Conservation (phyloP, 2,113 vertebrate species). For the Dermatemys mawii region DNA sequence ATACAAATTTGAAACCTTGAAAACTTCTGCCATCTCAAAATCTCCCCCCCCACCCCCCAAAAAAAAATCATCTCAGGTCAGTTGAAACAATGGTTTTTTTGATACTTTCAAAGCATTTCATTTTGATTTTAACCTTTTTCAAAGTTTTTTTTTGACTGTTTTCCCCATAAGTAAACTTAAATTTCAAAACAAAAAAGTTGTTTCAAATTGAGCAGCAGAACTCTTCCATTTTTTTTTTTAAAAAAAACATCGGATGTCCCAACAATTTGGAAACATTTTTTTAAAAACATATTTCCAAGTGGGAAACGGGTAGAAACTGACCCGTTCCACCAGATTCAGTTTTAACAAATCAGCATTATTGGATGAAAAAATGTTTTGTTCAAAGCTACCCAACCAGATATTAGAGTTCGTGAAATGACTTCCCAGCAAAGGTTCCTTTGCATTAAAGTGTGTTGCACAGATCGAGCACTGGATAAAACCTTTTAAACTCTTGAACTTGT, state of each 20-base stretch:
- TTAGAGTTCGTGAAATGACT: neutral
- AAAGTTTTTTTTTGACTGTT: neutral
- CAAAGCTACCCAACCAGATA: neutral
- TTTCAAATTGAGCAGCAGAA: neutral
- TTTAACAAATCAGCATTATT: neutral
- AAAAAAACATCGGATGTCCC: neutral
- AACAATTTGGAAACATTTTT: neutral
- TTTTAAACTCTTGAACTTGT: slow-evolving; percentile 41
- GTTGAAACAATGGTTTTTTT: neutral
- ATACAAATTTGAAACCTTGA: neutral
- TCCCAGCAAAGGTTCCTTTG: neutral
- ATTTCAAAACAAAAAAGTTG: neutral
- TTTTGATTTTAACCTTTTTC: neutral
- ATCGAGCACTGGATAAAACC: slow-evolving; percentile 24
- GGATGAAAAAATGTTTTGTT: neutral
- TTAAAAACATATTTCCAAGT: neutral
- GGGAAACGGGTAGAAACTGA: neutral
- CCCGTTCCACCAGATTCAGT: neutral
- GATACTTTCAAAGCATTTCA: neutral
- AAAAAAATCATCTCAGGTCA: neutral
- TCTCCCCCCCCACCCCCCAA: too few relatives aligned
- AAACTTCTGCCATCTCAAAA: neutral
- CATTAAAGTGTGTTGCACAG: slow-evolving; percentile 5
- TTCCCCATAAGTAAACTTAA: neutral
- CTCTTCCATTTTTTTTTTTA: neutral